Base-by-base conservation (phyloP, 2,797 vertebrate genomes). In the Gobionotothen gibberifrons region DNA sequence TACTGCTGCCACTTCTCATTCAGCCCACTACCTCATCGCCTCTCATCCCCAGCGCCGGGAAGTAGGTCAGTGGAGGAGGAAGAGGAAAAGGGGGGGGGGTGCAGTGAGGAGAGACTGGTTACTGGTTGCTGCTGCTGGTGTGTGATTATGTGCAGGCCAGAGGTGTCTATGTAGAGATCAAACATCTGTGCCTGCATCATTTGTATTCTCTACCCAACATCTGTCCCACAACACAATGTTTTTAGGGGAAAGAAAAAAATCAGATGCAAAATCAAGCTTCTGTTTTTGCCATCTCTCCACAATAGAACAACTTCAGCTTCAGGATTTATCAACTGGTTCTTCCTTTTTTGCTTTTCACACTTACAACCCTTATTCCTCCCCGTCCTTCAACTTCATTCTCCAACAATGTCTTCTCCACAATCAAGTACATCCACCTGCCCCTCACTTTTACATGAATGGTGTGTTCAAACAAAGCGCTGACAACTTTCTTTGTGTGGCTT, bases 21-120 rank as follows among this genome's bases (percentile, higher is more conserved):
- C 92, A 91, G 79, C 79, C 75, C 84, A 85, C 82, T 77, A 82
- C 81, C 78, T 90, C 87, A 86, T 76, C 80, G 72, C 82, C 73
- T 90, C 83, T 90, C 83, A 89, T 89, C 86, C 79, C 56, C 66
- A 77, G 76, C 39, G 56, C 79, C 64, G 65, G 78, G 90, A 94
- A 94, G 87, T 94, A 93, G 94, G 93, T 94, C 93, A 95, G 85
- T 86, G 86, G 83, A 89, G 74, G 78, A 88, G 78, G 74, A 74
- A 69, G 83, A 87, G 21, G 49, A 76, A 36, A 78, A 77, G 4
- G 58, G 70, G 75, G 55, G 52, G 49, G 74, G 84, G 0, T 9
- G 62, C 17, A 64, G 66, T 56, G 76, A 67, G 78, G 51, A 89
- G 71, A 81, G 74, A 62, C 13, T 3, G 21, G 58, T 26, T 75